Evolutionary conservation across 2,797 vertebrate species (phyloP).

Genomic region (Enteromius fasciolatus): DNA sequence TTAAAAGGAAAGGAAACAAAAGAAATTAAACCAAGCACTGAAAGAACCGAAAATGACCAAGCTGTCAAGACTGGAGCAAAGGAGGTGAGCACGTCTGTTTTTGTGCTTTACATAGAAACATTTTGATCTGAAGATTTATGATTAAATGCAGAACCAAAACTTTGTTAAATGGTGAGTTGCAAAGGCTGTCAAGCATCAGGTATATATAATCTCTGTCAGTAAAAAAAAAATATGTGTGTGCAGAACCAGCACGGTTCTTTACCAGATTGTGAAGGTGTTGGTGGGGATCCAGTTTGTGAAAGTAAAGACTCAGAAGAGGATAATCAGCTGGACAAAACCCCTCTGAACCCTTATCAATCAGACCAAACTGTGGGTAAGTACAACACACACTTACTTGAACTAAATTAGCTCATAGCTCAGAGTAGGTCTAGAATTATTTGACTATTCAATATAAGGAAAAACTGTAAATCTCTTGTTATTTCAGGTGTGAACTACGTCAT

Average conservation of each 20-base stretch:
- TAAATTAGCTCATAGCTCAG: not conserved
- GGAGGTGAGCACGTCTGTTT: conserved; percentile 35
- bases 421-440: not conserved
- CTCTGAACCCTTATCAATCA: conserved; percentile 59
- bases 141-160: not conserved
- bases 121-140: not conserved
- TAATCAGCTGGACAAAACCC: conserved; percentile 29
- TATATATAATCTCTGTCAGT: not conserved
- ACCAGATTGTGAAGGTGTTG: conserved; percentile 52
- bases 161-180: not conserved
- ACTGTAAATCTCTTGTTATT: not conserved
- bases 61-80: conserved; percentile 21
- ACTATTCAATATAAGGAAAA: not conserved
- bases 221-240: not conserved
- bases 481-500: conserved; percentile 85
- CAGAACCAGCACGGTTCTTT: conserved; percentile 51
- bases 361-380: conserved; percentile 60
- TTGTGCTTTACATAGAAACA: not conserved
- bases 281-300: conserved; percentile 53
- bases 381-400: not conserved
- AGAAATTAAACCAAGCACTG: conserved; percentile 3
- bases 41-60: conserved; percentile 39
- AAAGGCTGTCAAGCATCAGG: not conserved
- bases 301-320: conserved; percentile 41
- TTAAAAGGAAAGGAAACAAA: conserved; percentile 15